Percentiles rank a stretch among this genome's conserved stretches.
phyloP scores from a whole-genome alignment of 2,113 vertebrate species.

The Ornithorhynchus anatinus region DNA sequence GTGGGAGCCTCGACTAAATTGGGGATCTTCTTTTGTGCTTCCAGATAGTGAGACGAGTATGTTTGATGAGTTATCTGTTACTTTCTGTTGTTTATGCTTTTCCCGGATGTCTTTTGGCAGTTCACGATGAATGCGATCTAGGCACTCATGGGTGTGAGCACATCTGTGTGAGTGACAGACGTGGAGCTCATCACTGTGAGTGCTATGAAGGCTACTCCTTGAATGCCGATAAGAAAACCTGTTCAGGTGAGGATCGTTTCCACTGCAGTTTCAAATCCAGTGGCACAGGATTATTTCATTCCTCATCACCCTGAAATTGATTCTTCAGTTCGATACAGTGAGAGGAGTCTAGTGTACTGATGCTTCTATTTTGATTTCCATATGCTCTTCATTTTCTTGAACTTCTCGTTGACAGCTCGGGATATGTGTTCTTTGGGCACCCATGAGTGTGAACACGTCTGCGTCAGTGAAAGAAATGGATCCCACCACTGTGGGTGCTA shows the following conservation, averaged over 20 bases:
- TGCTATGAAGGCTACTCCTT: slow-evolving; percentile 84
- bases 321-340: too few relatives aligned
- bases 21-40: too few relatives aligned
- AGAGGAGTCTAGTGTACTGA: too few relatives aligned
- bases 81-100: background rate
- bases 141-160: slow-evolving; percentile 86
- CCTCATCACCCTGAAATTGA: too few relatives aligned
- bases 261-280: too few relatives aligned
- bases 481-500: slow-evolving; percentile 79
- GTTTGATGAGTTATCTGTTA: too few relatives aligned
- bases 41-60: too few relatives aligned
- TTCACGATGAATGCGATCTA: slow-evolving; percentile 78
- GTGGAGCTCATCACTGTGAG: slow-evolving; percentile 79
- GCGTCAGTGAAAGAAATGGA: slow-evolving; percentile 69
- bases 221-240: slow-evolving; percentile 86
- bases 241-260: slow-evolving; percentile 79
- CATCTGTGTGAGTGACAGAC: slow-evolving; percentile 77
- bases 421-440: slow-evolving; percentile 73
- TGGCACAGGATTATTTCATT: too few relatives aligned
- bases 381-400: too few relatives aligned
- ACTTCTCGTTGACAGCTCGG: slow-evolving; percentile 63
- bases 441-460: slow-evolving; percentile 81
- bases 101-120: slow-evolving; percentile 54
- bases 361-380: too few relatives aligned
- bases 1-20: too few relatives aligned